Evolutionary conservation across 2,888 invertebrate species (phyloP), one percentile per base, ranked within the genome.

Genomic region (Neoitamus cyanurus): DNA sequence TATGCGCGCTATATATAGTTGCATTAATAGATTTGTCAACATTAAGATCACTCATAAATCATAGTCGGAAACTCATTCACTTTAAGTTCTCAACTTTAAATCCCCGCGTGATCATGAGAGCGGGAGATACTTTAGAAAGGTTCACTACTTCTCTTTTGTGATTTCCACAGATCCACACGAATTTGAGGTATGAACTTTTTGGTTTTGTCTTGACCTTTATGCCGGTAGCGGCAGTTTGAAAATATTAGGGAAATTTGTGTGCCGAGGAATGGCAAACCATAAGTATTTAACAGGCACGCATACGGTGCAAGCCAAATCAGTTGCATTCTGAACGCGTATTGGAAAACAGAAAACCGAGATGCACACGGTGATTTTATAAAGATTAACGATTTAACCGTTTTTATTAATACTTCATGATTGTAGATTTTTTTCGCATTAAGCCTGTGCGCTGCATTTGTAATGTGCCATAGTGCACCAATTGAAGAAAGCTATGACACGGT

Each of bases 81-180:
- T n/a, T n/a, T n/a, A n/a, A n/a, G n/a, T n/a, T n/a, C n/a, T n/a
- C n/a, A n/a, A n/a, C n/a, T n/a, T n/a, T n/a, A n/a, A n/a, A n/a
- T n/a, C n/a, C n/a, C n/a, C n/a, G n/a, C n/a, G n/a, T n/a, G n/a
- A n/a, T n/a, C n/a, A n/a, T n/a, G n/a, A n/a, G n/a, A n/a, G n/a
- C n/a, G 87, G 88, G 1, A 89, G 88, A 13, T 89, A 90, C 85
- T 89, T 89, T 85, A 89, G 89, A 85, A 88, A 90, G 11, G 42
- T 42, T 42, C 0, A 42, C n/a, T n/a, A 42, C 13, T 4, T 42
- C 5, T 42, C 15, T 42, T n/a, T 15, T 42, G n/a, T n/a, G n/a
- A 36, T 36, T 36, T 36, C 9, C 3, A n/a, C n/a, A n/a, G n/a
- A n/a, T 36, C 3, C n/a, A 42, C 42, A 42, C n/a, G n/a, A 42